Evolutionary conservation across 2,113 vertebrate species (phyloP).

Genomic region (Ceyx margarethae): DNA sequence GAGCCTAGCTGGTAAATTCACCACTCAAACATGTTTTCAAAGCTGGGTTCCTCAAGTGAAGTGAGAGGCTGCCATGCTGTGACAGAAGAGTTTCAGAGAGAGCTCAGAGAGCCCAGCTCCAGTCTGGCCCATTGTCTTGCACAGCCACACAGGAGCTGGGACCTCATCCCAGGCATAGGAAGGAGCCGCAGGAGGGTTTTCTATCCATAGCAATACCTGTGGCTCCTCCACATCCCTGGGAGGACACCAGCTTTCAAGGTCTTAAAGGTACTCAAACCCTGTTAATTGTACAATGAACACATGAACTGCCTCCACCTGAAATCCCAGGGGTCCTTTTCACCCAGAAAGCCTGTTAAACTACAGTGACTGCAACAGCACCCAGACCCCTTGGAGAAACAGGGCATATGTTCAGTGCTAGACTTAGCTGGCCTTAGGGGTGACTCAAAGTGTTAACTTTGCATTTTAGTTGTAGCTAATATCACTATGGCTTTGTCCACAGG

Average conservation of each 20-base stretch:
- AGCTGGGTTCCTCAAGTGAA: not conserved
- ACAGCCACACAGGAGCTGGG: accelerated
- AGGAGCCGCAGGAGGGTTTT: not conserved
- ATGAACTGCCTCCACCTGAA: not conserved
- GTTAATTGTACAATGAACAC: not conserved
- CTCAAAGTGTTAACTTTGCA: not conserved
- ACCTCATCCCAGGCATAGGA: accelerated
- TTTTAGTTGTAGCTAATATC: not conserved
- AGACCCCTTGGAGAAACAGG: not conserved
- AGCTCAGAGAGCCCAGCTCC: not conserved
- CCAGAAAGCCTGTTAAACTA: not conserved
- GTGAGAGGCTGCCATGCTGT: not conserved
- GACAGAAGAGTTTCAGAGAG: not conserved
- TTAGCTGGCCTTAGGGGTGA: not conserved
- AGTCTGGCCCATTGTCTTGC: not conserved
- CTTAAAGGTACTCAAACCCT: not conserved
- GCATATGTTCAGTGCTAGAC: not conserved
- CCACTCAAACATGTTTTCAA: not conserved
- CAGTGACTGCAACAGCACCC: not conserved
- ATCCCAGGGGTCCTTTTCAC: not conserved
- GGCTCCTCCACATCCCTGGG: not conserved
- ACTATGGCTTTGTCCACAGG: not conserved
- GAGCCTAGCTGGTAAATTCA: not conserved
- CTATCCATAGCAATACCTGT: not conserved
- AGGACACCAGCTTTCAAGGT: not conserved